A percentile compares a stretch with the other conserved stretches of the same genome.
phyloP scores from a whole-genome alignment of 2,797 vertebrate genomes.

The Ptychadena robeensis region DNA sequence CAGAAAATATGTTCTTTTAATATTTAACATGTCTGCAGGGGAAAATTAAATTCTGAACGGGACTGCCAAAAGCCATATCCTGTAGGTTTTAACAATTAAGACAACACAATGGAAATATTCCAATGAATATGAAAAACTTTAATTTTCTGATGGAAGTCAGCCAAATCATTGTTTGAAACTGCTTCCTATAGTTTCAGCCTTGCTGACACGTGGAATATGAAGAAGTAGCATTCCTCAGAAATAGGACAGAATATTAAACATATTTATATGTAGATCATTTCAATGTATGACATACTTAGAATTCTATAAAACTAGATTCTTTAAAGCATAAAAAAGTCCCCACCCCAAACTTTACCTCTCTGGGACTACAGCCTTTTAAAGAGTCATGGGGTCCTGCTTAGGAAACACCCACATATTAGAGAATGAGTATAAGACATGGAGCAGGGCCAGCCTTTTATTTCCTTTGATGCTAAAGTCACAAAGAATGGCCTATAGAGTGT shows the following conservation, averaged over 20 bases:
- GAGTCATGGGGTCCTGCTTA: no score
- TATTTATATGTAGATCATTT: background rate
- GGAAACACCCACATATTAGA: no score
- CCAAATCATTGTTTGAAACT: background rate
- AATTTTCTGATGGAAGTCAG: background rate
- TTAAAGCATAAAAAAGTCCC: no score
- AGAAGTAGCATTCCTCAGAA: background rate
- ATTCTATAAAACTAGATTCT: no score
- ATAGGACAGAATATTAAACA: background rate
- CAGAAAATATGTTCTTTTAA: background rate
- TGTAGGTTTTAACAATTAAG: background rate
- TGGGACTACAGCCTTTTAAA: no score
- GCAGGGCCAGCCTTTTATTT: no score
- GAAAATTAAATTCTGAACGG: background rate
- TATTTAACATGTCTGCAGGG: background rate
- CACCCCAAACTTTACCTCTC: no score
- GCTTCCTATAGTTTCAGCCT: background rate
- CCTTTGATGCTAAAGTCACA: no score
- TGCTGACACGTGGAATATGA: background rate
- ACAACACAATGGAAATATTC: background rate
- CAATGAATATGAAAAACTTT: background rate
- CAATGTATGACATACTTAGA: background rate
- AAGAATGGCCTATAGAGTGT: no score
- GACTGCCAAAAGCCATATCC: background rate
- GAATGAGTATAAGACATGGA: no score